A percentile compares a stretch with the other conserved stretches of the same genome.
These are phyloP conservation scores for Eptesicus fuscus DNA, from an alignment of 2,113 vertebrate species.

Conservation along the genomic window DNA sequence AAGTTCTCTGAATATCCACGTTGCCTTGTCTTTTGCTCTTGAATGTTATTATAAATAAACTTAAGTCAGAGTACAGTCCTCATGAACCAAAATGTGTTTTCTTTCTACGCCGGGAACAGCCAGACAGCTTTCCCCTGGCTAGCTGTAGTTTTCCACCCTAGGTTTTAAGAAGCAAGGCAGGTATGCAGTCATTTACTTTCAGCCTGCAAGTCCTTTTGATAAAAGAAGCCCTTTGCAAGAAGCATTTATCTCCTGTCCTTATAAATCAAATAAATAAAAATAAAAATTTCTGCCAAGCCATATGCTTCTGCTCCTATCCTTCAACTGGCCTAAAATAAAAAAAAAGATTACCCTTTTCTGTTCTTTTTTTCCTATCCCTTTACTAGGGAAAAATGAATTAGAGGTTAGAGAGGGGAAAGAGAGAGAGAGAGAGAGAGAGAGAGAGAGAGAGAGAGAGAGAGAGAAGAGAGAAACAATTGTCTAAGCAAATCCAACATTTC, in stretches of 20 bases:
- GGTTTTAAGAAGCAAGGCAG: constrained; percentile 67
- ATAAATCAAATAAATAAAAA: constrained; percentile 76
- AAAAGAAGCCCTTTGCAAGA: constrained; percentile 70
- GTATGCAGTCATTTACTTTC: constrained; percentile 66
- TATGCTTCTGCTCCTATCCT: constrained; percentile 64
- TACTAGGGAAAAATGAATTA: neutral
- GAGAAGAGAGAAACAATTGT: constrained; percentile 63
- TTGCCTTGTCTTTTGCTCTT: neutral
- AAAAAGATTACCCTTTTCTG: constrained; percentile 69
- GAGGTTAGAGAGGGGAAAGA: neutral
- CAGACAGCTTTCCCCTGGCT: neutral
- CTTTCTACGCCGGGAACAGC: neutral
- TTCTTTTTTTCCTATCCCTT: constrained; percentile 57
- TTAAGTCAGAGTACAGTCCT: neutral
- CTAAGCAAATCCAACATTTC: constrained; percentile 80
- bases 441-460: constrained; percentile 52
- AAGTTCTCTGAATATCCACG: neutral
- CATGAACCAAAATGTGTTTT: neutral
- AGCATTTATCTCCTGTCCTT: constrained; percentile 62
- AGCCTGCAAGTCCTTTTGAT: constrained; percentile 68
- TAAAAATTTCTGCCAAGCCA: constrained; percentile 75
- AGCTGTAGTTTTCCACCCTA: constrained; percentile 7
- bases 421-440: constrained; percentile 74
- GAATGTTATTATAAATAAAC: neutral
- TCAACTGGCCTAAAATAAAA: constrained; percentile 67